Percentiles rank a stretch among this genome's conserved stretches.
These are phyloP conservation scores for Anagrus nilaparvatae DNA, from an alignment of 1,140 invertebrate genomes.

Conservation along the genomic window DNA sequence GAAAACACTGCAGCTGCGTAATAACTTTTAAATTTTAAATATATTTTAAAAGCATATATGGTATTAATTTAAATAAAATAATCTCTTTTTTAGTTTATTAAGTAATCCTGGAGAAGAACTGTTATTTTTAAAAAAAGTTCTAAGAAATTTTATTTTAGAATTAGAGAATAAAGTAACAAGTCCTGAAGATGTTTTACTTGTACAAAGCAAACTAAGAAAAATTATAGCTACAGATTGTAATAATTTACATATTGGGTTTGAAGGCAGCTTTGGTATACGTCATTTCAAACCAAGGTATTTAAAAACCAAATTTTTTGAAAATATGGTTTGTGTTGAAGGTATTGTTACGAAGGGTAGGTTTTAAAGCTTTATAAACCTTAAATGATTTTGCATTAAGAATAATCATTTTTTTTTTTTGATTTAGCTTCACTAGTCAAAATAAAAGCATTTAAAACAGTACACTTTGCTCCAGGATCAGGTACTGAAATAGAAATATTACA, in stretches of 20 bases:
- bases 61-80: slow-evolving; percentile 6
- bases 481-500: slow-evolving; percentile 91
- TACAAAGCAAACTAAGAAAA: too few species aligned
- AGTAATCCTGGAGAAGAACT: slow-evolving; percentile 88
- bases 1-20: slow-evolving; percentile 56
- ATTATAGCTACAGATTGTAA: too few species aligned
- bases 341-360: slow-evolving; percentile 90
- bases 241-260: slow-evolving; percentile 92
- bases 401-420: too few species aligned
- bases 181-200: too few species aligned
- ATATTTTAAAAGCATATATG: neutral
- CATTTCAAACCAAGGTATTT: slow-evolving; percentile 94
- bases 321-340: slow-evolving; percentile 94
- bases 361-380: neutral
- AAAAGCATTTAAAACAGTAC: slow-evolving; percentile 93
- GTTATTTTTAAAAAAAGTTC: slow-evolving; percentile 79
- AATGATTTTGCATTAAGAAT: slow-evolving; percentile 1
- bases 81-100: slow-evolving; percentile 54
- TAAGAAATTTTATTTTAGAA: slow-evolving; percentile 80
- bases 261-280: slow-evolving; percentile 94
- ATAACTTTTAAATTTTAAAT: slow-evolving; percentile 15
- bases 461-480: slow-evolving; percentile 89
- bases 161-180: slow-evolving; percentile 80
- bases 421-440: slow-evolving; percentile 81
- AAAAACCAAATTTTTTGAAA: slow-evolving; percentile 78